Evolutionary conservation across 2,113 vertebrate genomes (phyloP).

Genomic region (Pterocles orientalis): DNA sequence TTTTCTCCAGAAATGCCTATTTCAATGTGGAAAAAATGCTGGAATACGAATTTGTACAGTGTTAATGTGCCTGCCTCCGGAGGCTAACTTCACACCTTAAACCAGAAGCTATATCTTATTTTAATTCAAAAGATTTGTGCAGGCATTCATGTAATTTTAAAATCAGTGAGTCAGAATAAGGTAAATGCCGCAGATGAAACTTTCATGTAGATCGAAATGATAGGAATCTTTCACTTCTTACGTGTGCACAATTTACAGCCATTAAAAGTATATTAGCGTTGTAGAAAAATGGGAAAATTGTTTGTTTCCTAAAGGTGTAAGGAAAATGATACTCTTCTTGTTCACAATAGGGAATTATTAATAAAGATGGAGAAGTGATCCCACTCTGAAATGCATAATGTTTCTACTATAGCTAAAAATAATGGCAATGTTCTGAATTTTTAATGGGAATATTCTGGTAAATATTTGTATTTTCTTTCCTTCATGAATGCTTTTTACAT

Average conservation of each 20-base stretch:
- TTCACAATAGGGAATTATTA: conserved; percentile 51
- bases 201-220: conserved; percentile 26
- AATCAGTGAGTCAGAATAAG: conserved; percentile 43
- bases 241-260: conserved; percentile 46
- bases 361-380: conserved; percentile 23
- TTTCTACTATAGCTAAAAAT: conserved; percentile 1
- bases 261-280: conserved; percentile 57
- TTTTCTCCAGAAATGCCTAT: background rate
- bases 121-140: conserved; percentile 42
- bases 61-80: background rate
- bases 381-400: background rate
- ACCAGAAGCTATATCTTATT: background rate
- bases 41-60: background rate
- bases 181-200: conserved; percentile 37
- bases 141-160: conserved; percentile 26
- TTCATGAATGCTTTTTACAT: background rate
- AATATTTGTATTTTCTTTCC: conserved; percentile 13
- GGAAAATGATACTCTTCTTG: conserved; percentile 26
- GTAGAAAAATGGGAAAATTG: conserved; percentile 59
- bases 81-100: background rate
- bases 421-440: background rate
- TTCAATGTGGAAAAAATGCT: background rate
- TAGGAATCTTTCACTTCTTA: conserved; percentile 52
- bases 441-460: background rate
- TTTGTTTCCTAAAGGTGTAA: conserved; percentile 54